A percentile compares a stretch with the other conserved stretches of the same genome.
Evolutionary conservation across 1,140 invertebrate genomes (phyloP).

Genomic region (Sitodiplosis mosellana): DNA sequence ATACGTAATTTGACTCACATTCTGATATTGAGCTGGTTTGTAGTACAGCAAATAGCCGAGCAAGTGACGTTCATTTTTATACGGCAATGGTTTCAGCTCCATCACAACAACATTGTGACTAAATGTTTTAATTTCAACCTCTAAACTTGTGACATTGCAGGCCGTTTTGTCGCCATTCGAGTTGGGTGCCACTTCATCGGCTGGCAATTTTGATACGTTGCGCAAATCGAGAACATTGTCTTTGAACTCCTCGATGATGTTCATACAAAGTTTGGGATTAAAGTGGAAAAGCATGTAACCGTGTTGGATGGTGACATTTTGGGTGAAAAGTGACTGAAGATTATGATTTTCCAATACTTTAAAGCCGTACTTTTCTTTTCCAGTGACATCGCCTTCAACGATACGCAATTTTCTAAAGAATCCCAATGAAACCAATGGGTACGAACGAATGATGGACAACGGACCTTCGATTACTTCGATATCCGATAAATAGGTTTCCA

Average conservation of each 20-base stretch:
- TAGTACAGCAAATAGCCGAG: slow-evolving; percentile 70
- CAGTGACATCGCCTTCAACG: slow-evolving; percentile 42
- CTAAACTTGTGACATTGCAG: slow-evolving; percentile 50
- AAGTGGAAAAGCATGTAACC: slow-evolving; percentile 79
- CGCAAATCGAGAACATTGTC: slow-evolving; percentile 17
- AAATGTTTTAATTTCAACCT: slow-evolving; percentile 29
- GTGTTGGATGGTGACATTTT: slow-evolving; percentile 30
- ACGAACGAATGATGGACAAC: slow-evolving; percentile 64
- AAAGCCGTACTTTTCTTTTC: slow-evolving; percentile 38
- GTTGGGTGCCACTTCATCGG: slow-evolving; percentile 57
- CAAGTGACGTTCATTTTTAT: slow-evolving; percentile 49
- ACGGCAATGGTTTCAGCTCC: slow-evolving; percentile 47
- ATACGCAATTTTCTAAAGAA: slow-evolving; percentile 65
- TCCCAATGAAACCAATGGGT: slow-evolving; percentile 61
- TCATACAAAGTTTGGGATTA: slow-evolving; percentile 81
- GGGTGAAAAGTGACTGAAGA: slow-evolving; percentile 64
- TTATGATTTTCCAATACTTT: slow-evolving; percentile 80
- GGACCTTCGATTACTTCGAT: slow-evolving; percentile 64
- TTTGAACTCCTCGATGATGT: slow-evolving; percentile 46
- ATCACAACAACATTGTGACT: slow-evolving; percentile 28
- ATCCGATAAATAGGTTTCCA: slow-evolving; percentile 54
- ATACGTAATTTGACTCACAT: no score
- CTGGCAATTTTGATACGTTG: slow-evolving; percentile 26
- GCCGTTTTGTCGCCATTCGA: slow-evolving; percentile 86
- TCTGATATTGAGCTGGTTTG: slow-evolving; percentile 46